Percentiles rank a stretch among this genome's conserved stretches.
phyloP scores from a whole-genome alignment of 2,113 vertebrate genomes.

The Gnathonemus echidnorhynchus region DNA sequence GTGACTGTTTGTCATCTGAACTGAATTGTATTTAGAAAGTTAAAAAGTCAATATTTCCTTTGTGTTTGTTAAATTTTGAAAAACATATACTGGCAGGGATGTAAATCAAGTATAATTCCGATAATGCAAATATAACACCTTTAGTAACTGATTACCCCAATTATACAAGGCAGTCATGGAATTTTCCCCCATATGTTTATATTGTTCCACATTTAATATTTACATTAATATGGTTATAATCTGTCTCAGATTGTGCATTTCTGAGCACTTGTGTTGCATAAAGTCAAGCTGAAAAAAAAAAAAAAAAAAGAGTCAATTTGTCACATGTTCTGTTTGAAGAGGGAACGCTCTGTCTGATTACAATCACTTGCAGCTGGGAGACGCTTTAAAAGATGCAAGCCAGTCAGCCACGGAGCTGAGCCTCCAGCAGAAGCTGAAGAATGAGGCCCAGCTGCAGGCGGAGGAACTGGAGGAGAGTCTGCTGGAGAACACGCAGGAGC shows the following conservation, averaged over 20 bases:
- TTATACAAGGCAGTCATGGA: background rate
- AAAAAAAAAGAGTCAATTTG: background rate
- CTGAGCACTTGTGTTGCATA: background rate
- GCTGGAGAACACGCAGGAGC: slow-evolving; percentile 60
- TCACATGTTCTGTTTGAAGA: background rate
- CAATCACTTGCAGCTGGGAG: slow-evolving; percentile 41
- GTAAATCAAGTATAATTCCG: background rate
- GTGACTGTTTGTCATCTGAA: background rate
- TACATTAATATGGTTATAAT: background rate
- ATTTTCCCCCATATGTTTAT: background rate
- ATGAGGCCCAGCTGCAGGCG: slow-evolving; percentile 48
- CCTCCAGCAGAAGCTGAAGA: slow-evolving; percentile 58
- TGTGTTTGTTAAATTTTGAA: background rate
- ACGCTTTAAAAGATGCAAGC: slow-evolving; percentile 39
- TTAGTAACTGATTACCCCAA: background rate
- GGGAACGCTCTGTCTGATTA: background rate
- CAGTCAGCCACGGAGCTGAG: slow-evolving; percentile 43
- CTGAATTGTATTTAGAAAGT: background rate
- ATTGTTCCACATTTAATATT: background rate
- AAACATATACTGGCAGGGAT: background rate
- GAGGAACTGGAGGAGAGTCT: slow-evolving; percentile 62
- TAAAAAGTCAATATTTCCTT: background rate
- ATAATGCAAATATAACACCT: background rate
- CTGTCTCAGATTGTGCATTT: background rate
- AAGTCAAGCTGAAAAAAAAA: background rate